These are phyloP conservation scores for Aviceda subcristata DNA, from an alignment of 2,113 vertebrate genomes.

Conservation along the genomic window DNA sequence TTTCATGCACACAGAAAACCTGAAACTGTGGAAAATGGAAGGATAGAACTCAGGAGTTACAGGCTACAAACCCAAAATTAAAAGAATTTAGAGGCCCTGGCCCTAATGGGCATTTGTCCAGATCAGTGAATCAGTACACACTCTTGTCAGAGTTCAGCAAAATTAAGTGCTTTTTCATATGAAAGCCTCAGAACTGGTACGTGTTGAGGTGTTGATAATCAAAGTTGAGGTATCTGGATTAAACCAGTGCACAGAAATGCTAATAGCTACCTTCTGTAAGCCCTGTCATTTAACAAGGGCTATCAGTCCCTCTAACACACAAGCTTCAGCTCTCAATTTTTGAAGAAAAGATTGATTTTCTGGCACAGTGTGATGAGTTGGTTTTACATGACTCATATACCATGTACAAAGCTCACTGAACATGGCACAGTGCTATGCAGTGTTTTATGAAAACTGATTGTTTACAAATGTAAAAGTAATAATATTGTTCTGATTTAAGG, in stretches of 20 bases:
- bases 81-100: not conserved
- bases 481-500: not conserved
- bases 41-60: not conserved
- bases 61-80: not conserved
- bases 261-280: not conserved
- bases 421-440: not conserved
- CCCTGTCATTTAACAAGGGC: not conserved
- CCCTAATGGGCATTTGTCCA: not conserved
- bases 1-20: slow-evolving; percentile 24
- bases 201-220: not conserved
- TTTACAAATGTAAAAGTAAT: not conserved
- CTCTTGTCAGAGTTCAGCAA: not conserved
- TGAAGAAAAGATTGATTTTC: not conserved
- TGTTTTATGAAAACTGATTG: not conserved
- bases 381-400: not conserved
- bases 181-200: not conserved
- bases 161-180: not conserved
- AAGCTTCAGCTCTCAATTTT: not conserved
- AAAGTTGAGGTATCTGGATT: not conserved
- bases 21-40: slow-evolving; percentile 13
- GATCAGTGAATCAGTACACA: not conserved
- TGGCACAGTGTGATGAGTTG: not conserved
- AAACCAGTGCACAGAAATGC: not conserved
- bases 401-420: not conserved
- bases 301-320: not conserved